Percentiles rank a stretch among this genome's conserved stretches.
Conservation (phyloP, 2,888 invertebrate species). For the Yponomeuta sedellus region DNA sequence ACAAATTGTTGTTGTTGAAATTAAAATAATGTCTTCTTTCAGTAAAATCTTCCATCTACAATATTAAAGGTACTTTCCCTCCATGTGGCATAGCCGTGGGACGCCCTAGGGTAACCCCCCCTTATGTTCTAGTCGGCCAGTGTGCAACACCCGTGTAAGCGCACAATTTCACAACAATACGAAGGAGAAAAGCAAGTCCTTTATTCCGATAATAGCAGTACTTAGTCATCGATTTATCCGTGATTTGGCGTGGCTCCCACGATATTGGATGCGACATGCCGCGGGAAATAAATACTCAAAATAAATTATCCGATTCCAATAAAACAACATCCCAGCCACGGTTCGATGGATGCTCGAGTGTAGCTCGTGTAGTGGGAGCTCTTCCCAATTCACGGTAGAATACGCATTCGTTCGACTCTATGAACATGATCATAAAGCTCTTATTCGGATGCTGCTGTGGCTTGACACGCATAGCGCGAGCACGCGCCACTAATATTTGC, state of each 20-base stretch:
- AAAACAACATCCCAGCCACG: conserved; percentile 62
- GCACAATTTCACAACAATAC: neutral
- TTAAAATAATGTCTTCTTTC: too few species aligned
- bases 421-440: conserved; percentile 24
- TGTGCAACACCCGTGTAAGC: too few species aligned
- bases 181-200: conserved; percentile 21
- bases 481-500: conserved; percentile 51
- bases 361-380: conserved; percentile 30
- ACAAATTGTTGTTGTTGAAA: too few species aligned
- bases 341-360: conserved; percentile 36
- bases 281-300: conserved; percentile 68
- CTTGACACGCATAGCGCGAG: conserved; percentile 20
- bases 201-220: conserved; percentile 34
- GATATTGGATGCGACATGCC: conserved; percentile 56
- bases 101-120: too few species aligned
- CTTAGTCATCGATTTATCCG: conserved; percentile 24
- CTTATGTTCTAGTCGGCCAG: too few species aligned
- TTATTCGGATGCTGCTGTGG: conserved; percentile 24
- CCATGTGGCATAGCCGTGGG: too few species aligned
- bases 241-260: conserved; percentile 46
- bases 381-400: conserved; percentile 16
- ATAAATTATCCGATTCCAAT: conserved; percentile 74
- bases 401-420: conserved; percentile 30
- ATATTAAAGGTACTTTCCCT: too few species aligned
- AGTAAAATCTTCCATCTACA: too few species aligned